Evolutionary conservation across 2,797 vertebrate species (phyloP), one percentile per base, ranked within the genome.

Genomic region (Microctenopoma lineatum): DNA sequence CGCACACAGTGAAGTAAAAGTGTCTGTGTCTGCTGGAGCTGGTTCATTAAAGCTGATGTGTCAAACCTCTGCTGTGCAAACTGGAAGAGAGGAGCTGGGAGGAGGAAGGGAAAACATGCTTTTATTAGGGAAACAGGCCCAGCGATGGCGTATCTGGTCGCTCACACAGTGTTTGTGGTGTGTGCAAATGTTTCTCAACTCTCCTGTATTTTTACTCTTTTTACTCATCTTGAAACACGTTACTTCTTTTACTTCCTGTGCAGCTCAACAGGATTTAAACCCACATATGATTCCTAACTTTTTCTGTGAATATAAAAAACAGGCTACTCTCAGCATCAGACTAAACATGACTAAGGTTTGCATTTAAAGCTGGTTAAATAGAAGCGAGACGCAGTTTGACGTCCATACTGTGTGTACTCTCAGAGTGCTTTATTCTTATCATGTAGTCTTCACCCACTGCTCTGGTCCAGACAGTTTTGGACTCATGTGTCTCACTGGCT

Each of bases 401-500:
- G 7, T 32, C 29, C 7, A 5, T 32, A 32, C 21, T 21, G 21
- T 21, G 21, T 21, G 21, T 21, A 21, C 21, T 38, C 36, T 38
- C 36, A 38, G 36, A 38, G 1, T 32, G 29, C 29, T 32, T 32
- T 32, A 32, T 5, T 32, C 29, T 32, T 32, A 32, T 32, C 29
- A 32, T 32, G 4, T 32, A 6, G 29, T 9, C 32, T 18, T 62
- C 45, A 3, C 27, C 1, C 15, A 27, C 32, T 53, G 58, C 53
- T 4, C 4, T 34, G 27, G 21, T 54, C 44, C 42, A 27, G 44
- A 27, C 56, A 63, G 48, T 18, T 75, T 25, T 34, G 29, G 51
- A 75, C 39, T 53, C 42, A 44, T 0, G 36, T 56, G 44, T 80
- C 72, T 38, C 38, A 9, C 52, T 59, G 67, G 59, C 44, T 80